Evolutionary conservation across 2,888 invertebrate species (phyloP).

Genomic region (Leucoptera coffeella): DNA sequence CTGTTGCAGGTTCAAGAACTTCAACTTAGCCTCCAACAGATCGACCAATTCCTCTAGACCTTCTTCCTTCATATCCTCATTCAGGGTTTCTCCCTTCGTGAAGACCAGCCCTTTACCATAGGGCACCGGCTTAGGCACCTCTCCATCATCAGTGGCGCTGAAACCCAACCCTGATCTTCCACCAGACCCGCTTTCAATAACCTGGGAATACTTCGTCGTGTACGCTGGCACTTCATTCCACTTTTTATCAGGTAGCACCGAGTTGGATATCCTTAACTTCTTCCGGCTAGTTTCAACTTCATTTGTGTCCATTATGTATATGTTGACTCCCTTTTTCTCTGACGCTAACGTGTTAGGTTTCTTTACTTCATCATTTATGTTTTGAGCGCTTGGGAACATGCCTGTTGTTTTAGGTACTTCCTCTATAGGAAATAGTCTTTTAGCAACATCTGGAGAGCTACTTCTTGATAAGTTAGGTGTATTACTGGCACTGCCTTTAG

Average conservation of each 20-base stretch:
- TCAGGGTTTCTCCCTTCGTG: slow-evolving; percentile 45
- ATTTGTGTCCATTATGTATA: slow-evolving; percentile 21
- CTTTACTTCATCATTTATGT: slow-evolving; percentile 12
- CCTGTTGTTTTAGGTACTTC: slow-evolving; percentile 8
- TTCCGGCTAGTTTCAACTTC: slow-evolving; percentile 20
- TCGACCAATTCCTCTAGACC: slow-evolving; percentile 26
- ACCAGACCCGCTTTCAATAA: slow-evolving; percentile 33
- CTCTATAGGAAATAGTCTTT: slow-evolving; percentile 16
- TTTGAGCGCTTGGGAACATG: slow-evolving; percentile 15
- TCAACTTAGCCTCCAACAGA: slow-evolving; percentile 44
- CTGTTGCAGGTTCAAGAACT: slow-evolving; percentile 42
- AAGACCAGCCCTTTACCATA: slow-evolving; percentile 34
- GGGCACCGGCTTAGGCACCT: slow-evolving; percentile 17
- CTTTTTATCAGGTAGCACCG: slow-evolving; percentile 27
- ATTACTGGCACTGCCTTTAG: slow-evolving; percentile 15
- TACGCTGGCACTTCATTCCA: slow-evolving; percentile 22
- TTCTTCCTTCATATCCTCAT: slow-evolving; percentile 29
- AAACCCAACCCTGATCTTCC: slow-evolving; percentile 46
- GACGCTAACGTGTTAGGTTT: slow-evolving; percentile 8
- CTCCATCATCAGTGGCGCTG: slow-evolving; percentile 17
- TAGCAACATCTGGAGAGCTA: slow-evolving; percentile 8
- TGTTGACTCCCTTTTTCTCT: slow-evolving; percentile 27
- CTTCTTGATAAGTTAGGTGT: slow-evolving; percentile 12
- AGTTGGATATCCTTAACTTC: slow-evolving; percentile 37
- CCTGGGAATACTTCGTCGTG: slow-evolving; percentile 40